Conservation (phyloP, 2,797 vertebrate species). For the Gymnodraco acuticeps region DNA sequence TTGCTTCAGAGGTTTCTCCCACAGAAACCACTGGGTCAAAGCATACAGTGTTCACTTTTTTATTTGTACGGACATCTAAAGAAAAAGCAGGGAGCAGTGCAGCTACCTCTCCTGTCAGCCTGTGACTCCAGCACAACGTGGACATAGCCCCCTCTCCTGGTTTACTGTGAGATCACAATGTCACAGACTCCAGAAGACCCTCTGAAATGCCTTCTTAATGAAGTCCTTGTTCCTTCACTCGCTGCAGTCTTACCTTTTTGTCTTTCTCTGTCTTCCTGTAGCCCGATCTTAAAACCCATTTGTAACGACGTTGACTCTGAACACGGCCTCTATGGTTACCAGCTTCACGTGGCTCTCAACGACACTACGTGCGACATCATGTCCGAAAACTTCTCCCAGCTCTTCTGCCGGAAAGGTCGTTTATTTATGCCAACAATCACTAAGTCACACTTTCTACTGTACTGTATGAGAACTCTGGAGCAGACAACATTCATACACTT, state of each 20-base stretch:
- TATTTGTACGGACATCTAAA: too few species aligned
- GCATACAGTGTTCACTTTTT: too few species aligned
- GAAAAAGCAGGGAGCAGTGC: too few species aligned
- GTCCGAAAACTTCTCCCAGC: constrained; percentile 84
- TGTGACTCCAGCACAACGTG: constrained; percentile 30
- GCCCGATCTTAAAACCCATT: constrained; percentile 66
- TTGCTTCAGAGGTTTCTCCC: too few species aligned
- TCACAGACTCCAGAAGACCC: neutral
- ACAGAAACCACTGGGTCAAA: too few species aligned
- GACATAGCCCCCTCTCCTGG: constrained; percentile 82
- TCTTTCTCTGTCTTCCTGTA: constrained; percentile 74
- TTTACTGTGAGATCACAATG: constrained; percentile 25
- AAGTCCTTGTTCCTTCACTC: neutral
- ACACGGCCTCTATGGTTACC: constrained; percentile 91
- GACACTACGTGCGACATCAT: constrained; percentile 80
- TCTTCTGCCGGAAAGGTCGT: constrained; percentile 90
- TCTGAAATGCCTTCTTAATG: neutral
- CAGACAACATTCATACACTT: too few species aligned
- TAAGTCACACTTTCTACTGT: too few species aligned
- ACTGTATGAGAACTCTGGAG: too few species aligned
- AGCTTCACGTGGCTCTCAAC: constrained; percentile 89
- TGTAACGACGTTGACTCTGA: constrained; percentile 89
- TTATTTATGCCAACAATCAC: too few species aligned
- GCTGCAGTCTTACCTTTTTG: neutral
- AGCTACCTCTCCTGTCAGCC: neutral